Evolutionary conservation across 2,797 vertebrate species (phyloP).

Genomic region (Centroberyx gerrardi): DNA sequence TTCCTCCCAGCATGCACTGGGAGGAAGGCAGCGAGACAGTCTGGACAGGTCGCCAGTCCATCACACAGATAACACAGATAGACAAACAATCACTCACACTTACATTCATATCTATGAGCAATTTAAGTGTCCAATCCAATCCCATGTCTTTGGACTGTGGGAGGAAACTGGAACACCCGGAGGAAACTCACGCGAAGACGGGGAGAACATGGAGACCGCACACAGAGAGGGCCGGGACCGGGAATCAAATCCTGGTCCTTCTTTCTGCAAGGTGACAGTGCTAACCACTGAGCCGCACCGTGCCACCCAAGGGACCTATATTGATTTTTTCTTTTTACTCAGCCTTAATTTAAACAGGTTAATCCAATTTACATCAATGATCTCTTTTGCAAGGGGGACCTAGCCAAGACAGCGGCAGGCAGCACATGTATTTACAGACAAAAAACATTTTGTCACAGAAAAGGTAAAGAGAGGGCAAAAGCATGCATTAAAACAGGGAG

Average conservation of each 20-base stretch:
- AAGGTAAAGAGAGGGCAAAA: too few relatives aligned
- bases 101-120: constrained; percentile 56
- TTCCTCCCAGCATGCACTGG: constrained; percentile 22
- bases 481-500: not conserved
- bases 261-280: constrained; percentile 23
- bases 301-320: too few relatives aligned
- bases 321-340: not conserved
- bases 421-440: constrained; percentile 3
- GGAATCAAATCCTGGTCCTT: not conserved
- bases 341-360: constrained; percentile 1
- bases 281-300: not conserved
- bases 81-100: constrained; percentile 41
- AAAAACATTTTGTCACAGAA: not conserved
- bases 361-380: constrained; percentile 1
- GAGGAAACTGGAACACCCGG: constrained; percentile 51
- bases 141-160: constrained; percentile 47
- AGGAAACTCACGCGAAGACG: constrained; percentile 18
- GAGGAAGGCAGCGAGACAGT: constrained; percentile 28
- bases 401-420: too few relatives aligned
- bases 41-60: not conserved
- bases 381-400: too few relatives aligned
- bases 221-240: constrained; percentile 20
- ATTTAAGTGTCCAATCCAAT: constrained; percentile 24
- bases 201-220: constrained; percentile 50
- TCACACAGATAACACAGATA: constrained; percentile 30